phyloP scores from a whole-genome alignment of 2,113 vertebrate genomes.

The Bos indicus region DNA sequence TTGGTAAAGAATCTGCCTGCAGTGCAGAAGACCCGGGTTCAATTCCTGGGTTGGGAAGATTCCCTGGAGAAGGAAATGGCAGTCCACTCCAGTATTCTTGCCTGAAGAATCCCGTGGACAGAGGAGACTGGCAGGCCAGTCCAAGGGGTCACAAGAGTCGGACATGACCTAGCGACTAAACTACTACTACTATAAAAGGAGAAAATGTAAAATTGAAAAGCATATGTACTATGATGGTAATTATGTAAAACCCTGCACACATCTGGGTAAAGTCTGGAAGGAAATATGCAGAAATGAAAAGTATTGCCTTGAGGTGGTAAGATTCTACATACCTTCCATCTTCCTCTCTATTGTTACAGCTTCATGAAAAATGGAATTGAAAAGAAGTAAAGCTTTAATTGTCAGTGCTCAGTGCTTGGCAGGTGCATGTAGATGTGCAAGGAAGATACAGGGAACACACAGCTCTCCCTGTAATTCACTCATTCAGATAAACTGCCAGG shows the following conservation, averaged over 20 bases:
- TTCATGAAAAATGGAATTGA: background rate
- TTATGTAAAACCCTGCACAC: background rate
- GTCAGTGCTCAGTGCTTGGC: background rate
- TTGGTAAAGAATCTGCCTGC: background rate
- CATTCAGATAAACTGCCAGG: background rate
- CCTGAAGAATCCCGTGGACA: background rate
- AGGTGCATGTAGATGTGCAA: background rate
- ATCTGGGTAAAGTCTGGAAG: background rate
- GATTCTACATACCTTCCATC: background rate
- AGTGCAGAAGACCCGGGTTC: fast-evolving
- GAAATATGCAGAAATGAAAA: background rate
- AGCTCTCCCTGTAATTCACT: background rate
- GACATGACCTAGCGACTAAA: background rate
- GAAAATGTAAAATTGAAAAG: background rate
- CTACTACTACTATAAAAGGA: background rate
- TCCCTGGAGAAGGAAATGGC: background rate
- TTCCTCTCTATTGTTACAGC: background rate
- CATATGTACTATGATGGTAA: background rate
- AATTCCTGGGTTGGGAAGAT: background rate
- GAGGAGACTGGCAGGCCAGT: background rate
- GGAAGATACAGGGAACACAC: background rate
- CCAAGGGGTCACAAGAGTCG: background rate
- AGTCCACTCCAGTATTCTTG: background rate
- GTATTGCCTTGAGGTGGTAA: background rate
- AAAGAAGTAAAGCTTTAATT: background rate